Base-by-base conservation (phyloP, 2,888 invertebrate species). In the Thymelicus sylvestris region DNA sequence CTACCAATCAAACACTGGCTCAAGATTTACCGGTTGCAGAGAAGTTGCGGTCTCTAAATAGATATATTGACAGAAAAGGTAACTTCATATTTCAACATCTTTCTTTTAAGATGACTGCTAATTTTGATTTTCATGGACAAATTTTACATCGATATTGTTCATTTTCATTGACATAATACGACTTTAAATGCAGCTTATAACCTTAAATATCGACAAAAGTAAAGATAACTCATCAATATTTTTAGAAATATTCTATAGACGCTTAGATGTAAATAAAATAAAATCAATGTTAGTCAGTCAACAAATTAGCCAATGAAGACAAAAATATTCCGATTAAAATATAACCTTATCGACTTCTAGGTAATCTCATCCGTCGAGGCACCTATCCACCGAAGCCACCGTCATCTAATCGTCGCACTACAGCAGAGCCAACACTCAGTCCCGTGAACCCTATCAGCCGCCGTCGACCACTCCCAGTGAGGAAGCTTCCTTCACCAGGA, bases 11-110 rank as follows among this genome's bases (percentile, higher is more conserved):
- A 77, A 91, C 90, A 2, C 73, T 91, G 44, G 81, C 86, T 0
- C 91, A 92, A 78, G 92, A 93, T 67, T 73, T 92, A 6, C 94
- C 94, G 0, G 86, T 93, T 0, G 92, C 94, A 13, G 94, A 94
- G 77, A 93, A 92, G 72, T 78, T 94, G 13, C 83, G 94, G 39
- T 86, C 91, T 0, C 72, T 90, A 15, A 92, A 90, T 75, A 83
- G 93, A 86, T 93, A 87, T 69, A 82, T 85, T 60, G 93, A 92
- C 72, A 86, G 93, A 61, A 94, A 93, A 88, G 91, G 94, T 94
- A 78, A 57, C 24, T 4, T 55, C 24, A 55, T 55, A 19, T 19
- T 10, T 10, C 7, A 6, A 52, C 44, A 10, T 44, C 44, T 44
- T 12, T 10, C 44, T 44, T 44, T 44, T 44, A 44, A 7, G 7